A percentile compares a stretch with the other conserved stretches of the same genome.
These are phyloP conservation scores for Yponomeuta plumbellus DNA, from an alignment of 2,888 invertebrate species.

Conservation along the genomic window DNA sequence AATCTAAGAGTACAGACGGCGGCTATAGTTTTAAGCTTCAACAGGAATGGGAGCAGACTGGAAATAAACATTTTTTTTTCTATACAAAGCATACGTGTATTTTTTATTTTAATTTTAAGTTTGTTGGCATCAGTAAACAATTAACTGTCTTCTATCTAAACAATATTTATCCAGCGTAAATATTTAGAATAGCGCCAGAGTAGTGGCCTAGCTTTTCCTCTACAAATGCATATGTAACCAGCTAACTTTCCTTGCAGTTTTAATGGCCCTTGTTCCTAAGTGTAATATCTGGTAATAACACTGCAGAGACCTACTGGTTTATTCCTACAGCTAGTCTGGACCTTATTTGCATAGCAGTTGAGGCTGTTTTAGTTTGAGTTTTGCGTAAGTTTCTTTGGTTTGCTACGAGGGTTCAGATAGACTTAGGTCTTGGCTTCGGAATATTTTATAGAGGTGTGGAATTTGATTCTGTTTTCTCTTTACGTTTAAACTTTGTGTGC, in stretches of 20 bases:
- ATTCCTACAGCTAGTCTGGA: neutral
- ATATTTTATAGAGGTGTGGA: slow-evolving; percentile 10
- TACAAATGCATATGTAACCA: slow-evolving; percentile 58
- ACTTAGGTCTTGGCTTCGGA: slow-evolving; percentile 11
- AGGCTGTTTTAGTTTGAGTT: neutral
- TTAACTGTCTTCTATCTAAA: too few relatives aligned
- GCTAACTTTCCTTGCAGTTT: slow-evolving; percentile 57
- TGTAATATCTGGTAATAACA: slow-evolving; percentile 67
- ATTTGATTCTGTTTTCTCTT: neutral
- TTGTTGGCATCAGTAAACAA: too few relatives aligned
- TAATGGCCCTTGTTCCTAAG: slow-evolving; percentile 67
- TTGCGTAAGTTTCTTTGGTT: neutral
- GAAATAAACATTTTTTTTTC: too few relatives aligned
- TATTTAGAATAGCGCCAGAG: neutral
- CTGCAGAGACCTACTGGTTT: slow-evolving; percentile 21
- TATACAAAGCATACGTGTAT: too few relatives aligned
- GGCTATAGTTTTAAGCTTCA: too few relatives aligned
- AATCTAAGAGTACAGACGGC: too few relatives aligned
- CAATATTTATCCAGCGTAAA: too few relatives aligned
- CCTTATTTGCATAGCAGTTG: neutral
- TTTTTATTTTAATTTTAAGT: too few relatives aligned
- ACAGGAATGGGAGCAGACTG: too few relatives aligned
- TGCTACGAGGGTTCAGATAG: slow-evolving; percentile 1
- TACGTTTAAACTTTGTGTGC: neutral
- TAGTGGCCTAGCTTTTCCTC: slow-evolving; percentile 20